Base-by-base conservation (phyloP, 2,797 vertebrate species). In the Pempheris klunzingeri region DNA sequence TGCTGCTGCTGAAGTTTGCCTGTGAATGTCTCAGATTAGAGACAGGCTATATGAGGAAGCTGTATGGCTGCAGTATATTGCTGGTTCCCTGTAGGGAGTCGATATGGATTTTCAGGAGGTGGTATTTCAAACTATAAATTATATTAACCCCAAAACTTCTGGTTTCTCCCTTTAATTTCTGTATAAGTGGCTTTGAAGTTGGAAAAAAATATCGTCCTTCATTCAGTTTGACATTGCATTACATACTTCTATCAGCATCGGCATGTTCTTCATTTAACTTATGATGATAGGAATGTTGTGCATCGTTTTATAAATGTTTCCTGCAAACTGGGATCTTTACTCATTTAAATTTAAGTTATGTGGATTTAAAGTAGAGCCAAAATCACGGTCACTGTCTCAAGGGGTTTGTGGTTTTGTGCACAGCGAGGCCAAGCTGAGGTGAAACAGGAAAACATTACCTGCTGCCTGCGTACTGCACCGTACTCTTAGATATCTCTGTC, bases 21-120 rank as follows among this genome's bases (percentile, higher is more conserved):
- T 86, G 52, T 70, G 77, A 77, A 75, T 74, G 41, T 64, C 10
- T 74, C 49, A 44, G 81, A 85, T 87, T 86, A 78, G 65, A 74
- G 49, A 30, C 0, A 10, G 47, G 44, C 55, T 53, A 64, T 65
- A 79, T n/a, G 73, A 79, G 57, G 72, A 72, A 59, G 32, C 10
- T 28, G 39, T 49, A 41, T 60, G 50, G 18, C 39, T 67, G 67
- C 36, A 50, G 52, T 77, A 61, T 36, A 58, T 62, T 52, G 61
- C 71, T 60, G 69, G 47, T 69, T 82, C 63, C 70, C 84, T 87
- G 78, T 46, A 49, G 49, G 47, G 38, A 47, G 64, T 70, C 60
- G 79, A 83, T 88, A 83, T 54, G 47, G 47, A 81, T 76, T 88
- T 88, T 50, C 57, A 52, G 63, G 60, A 74, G 24, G 32, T 74